phyloP scores from a whole-genome alignment of 1,140 invertebrate genomes.

The Polypedilum vanderplanki region DNA sequence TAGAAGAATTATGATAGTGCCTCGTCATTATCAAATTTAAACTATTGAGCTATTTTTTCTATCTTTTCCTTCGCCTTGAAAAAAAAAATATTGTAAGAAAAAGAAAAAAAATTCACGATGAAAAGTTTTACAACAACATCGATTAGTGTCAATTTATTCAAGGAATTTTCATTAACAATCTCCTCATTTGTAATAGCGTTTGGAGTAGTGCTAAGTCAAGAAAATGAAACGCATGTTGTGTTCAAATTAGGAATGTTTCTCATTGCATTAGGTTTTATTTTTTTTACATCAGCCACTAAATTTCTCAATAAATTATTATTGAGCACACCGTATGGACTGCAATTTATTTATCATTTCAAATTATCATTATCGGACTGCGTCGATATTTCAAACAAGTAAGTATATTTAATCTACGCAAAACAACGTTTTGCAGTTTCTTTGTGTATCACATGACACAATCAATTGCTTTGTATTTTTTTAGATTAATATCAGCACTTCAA shows the following conservation, averaged over 20 bases:
- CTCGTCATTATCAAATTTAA: background rate
- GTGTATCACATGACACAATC: background rate
- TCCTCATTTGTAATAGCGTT: background rate
- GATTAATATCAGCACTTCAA: slow-evolving; percentile 60
- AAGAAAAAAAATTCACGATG: slow-evolving; percentile 13
- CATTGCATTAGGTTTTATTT: slow-evolving; percentile 52
- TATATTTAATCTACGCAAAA: slow-evolving; percentile 31
- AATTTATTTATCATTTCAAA: slow-evolving; percentile 52
- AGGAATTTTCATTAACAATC: background rate
- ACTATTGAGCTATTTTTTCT: background rate
- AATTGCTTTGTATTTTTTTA: slow-evolving; percentile 39
- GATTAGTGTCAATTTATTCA: background rate
- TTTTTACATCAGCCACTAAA: slow-evolving; percentile 55
- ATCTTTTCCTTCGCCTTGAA: too few relatives aligned
- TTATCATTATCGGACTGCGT: slow-evolving; percentile 54
- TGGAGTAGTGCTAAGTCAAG: background rate
- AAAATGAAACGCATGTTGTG: slow-evolving; percentile 44
- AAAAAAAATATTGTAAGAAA: background rate
- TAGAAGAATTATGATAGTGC: background rate
- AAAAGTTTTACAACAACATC: background rate
- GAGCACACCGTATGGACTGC: slow-evolving; percentile 49
- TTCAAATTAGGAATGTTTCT: slow-evolving; percentile 50
- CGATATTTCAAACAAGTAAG: slow-evolving; percentile 65
- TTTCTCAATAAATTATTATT: slow-evolving; percentile 52
- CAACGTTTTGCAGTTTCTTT: background rate